A percentile compares a stretch with the other conserved stretches of the same genome.
Evolutionary conservation across 2,888 invertebrate species (phyloP).

Genomic region (Leptarthrus brevirostris): DNA sequence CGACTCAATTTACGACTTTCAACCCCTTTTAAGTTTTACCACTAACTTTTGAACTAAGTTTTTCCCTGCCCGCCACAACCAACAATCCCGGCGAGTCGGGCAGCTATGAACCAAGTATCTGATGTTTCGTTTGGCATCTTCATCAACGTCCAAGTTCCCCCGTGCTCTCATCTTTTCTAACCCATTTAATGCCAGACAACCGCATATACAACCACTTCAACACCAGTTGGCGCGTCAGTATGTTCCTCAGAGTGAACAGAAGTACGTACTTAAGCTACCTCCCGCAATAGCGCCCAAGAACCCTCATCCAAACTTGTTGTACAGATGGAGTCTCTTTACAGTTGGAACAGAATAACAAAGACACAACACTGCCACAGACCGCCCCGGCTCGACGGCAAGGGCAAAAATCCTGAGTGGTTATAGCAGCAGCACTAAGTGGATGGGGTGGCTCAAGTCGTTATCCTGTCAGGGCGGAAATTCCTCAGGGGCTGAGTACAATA

Average conservation of each 20-base stretch:
- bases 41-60: conserved; percentile 43
- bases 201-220: conserved; percentile 48
- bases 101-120: neutral
- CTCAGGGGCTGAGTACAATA: conserved; percentile 34
- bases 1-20: conserved; percentile 52
- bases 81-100: neutral
- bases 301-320: neutral
- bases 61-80: neutral
- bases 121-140: neutral
- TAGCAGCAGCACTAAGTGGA: neutral
- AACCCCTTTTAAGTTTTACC: conserved; percentile 37
- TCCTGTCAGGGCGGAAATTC: conserved; percentile 14
- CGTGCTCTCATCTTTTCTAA: conserved; percentile 21
- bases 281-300: conserved; percentile 11
- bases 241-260: conserved; percentile 26
- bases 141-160: conserved; percentile 23
- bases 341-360: conserved; percentile 24
- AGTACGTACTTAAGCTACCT: conserved; percentile 40
- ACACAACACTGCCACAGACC: conserved; percentile 32
- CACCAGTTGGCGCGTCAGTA: conserved; percentile 40
- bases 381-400: conserved; percentile 6
- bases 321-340: conserved; percentile 11
- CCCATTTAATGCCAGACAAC: conserved; percentile 45
- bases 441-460: conserved; percentile 24
- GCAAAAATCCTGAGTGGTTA: conserved; percentile 26